A percentile compares a stretch with the other conserved stretches of the same genome.
Evolutionary conservation across 1,140 invertebrate genomes (phyloP).

Genomic region (Octopus bimaculoides): DNA sequence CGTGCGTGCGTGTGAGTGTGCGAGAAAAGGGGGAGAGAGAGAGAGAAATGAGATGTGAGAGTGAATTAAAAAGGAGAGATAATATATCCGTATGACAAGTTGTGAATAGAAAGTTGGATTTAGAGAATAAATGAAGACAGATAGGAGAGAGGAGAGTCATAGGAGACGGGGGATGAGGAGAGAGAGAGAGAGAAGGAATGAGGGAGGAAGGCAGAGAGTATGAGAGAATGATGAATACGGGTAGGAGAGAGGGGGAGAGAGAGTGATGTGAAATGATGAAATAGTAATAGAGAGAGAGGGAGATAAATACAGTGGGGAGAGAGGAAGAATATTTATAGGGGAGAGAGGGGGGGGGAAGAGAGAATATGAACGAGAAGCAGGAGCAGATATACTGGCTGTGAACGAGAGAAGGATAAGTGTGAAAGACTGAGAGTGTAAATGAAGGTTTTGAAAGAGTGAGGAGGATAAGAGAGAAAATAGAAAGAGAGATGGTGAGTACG

Average conservation of each 20-base stretch:
- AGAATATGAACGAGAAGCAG: conserved; percentile 14
- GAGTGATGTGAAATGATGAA: neutral
- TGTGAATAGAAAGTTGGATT: neutral
- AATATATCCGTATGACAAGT: neutral
- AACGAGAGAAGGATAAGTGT: neutral
- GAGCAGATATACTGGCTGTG: conserved; percentile 9
- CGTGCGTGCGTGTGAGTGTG: neutral
- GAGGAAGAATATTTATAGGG: conserved; percentile 1
- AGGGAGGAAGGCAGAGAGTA: neutral
- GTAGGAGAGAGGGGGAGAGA: neutral
- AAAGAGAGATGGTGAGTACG: neutral
- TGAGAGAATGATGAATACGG: neutral
- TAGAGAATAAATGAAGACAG: neutral
- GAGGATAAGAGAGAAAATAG: neutral
- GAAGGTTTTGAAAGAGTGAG: neutral
- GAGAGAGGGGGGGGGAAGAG: conserved; percentile 12
- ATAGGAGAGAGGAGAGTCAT: neutral
- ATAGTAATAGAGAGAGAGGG: neutral
- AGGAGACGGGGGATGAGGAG: neutral
- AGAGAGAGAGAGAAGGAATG: neutral
- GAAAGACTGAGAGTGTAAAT: neutral
- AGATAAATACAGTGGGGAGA: neutral
- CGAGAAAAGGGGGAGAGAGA: neutral
- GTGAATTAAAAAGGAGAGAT: neutral
- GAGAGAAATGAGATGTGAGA: neutral